Evolutionary conservation across 2,113 vertebrate species (phyloP).

Genomic region (Arothron firmamentum): DNA sequence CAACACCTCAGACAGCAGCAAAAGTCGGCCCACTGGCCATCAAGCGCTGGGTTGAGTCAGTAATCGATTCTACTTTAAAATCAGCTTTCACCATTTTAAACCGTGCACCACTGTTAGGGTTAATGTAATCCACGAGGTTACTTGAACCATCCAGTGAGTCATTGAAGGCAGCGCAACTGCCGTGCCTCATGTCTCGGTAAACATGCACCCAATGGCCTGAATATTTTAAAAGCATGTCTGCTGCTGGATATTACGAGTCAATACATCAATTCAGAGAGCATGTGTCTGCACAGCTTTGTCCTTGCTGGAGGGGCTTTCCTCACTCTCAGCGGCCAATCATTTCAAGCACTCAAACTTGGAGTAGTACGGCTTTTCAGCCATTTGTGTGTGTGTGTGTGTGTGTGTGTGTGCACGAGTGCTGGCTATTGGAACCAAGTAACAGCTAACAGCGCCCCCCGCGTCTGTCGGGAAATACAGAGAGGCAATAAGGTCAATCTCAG

Average conservation of each 20-base stretch:
- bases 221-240: slow-evolving; percentile 10
- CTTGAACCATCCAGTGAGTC: too few species aligned
- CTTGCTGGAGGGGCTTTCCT: slow-evolving; percentile 44
- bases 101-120: background rate
- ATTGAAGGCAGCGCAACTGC: too few species aligned
- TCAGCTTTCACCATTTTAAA: background rate
- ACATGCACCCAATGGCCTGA: background rate
- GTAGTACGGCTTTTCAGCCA: background rate
- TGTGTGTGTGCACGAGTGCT: too few species aligned
- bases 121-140: too few species aligned
- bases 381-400: slow-evolving; percentile 2
- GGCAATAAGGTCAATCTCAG: too few species aligned
- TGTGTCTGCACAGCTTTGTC: slow-evolving; percentile 14
- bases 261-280: slow-evolving; percentile 29
- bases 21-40: background rate
- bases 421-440: too few species aligned
- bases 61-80: background rate
- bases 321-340: slow-evolving; percentile 23
- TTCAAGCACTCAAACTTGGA: slow-evolving; percentile 11
- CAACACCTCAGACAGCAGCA: slow-evolving; percentile 7
- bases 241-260: slow-evolving; percentile 8
- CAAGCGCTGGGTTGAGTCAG: background rate
- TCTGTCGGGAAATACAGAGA: too few species aligned
- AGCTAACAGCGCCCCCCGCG: too few species aligned
- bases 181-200: too few species aligned